Percentiles rank a stretch among this genome's conserved stretches.
These are phyloP conservation scores for Mimas tiliae DNA, from an alignment of 2,888 invertebrate genomes.

Conservation along the genomic window DNA sequence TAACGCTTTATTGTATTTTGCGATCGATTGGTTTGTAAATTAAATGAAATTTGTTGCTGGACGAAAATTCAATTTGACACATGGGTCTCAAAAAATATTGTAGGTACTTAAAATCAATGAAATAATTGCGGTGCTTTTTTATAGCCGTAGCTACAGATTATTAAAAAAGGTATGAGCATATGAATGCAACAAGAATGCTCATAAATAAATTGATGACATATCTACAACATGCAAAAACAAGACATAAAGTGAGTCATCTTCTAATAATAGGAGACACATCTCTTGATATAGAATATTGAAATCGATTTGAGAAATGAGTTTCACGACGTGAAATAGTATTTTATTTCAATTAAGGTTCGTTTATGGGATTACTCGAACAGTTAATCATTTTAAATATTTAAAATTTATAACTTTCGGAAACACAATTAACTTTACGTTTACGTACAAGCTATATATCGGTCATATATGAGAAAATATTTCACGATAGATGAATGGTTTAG, in stretches of 20 bases:
- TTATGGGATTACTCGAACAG: not conserved
- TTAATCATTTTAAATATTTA: not conserved
- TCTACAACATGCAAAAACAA: constrained; percentile 9
- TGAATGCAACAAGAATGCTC: constrained; percentile 17
- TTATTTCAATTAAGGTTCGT: not conserved
- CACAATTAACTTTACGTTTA: constrained; percentile 2
- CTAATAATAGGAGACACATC: constrained; percentile 17
- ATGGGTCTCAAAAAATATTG: not conserved
- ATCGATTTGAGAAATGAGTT: constrained; percentile 1
- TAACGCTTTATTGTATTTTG: constrained; percentile 46
- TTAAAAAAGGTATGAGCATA: constrained; percentile 7
- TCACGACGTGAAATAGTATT: not conserved
- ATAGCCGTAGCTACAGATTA: not conserved
- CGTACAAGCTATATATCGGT: not conserved
- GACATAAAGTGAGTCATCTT: constrained; percentile 2
- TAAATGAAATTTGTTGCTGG: constrained; percentile 21
- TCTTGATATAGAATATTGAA: constrained; percentile 16
- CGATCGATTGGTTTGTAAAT: constrained; percentile 28
- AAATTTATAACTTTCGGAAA: constrained; percentile 4
- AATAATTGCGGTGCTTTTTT: not conserved
- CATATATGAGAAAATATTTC: not conserved
- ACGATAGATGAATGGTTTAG: not conserved
- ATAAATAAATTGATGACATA: constrained; percentile 21
- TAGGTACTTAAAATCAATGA: not conserved
- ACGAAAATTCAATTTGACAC: constrained; percentile 7